These are phyloP conservation scores for Nycticryphes semicollaris DNA, from an alignment of 2,113 vertebrate species.

Conservation along the genomic window DNA sequence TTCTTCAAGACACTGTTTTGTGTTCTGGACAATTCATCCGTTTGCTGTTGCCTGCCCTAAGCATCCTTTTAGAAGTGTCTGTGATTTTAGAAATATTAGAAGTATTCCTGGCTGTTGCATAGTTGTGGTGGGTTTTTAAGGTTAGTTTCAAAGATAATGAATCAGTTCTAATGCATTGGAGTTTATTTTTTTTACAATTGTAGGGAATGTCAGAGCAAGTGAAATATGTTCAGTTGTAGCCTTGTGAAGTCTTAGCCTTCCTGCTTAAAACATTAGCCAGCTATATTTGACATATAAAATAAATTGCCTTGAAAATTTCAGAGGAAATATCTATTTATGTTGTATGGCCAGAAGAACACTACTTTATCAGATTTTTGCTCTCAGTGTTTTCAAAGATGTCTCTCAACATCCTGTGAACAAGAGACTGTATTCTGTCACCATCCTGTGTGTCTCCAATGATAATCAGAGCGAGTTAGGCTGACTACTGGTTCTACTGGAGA, in stretches of 20 bases:
- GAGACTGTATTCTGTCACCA: background rate
- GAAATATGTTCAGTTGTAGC: background rate
- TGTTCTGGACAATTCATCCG: background rate
- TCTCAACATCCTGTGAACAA: background rate
- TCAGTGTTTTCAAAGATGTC: background rate
- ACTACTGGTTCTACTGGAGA: background rate
- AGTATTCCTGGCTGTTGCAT: background rate
- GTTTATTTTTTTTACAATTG: fast-evolving
- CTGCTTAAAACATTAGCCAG: background rate
- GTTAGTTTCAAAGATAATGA: background rate
- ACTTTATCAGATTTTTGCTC: background rate
- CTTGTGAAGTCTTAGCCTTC: background rate
- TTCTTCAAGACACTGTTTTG: background rate
- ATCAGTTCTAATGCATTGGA: background rate
- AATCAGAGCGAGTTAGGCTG: background rate
- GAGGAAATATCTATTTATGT: background rate
- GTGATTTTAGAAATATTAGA: too few species aligned
- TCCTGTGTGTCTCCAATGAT: background rate
- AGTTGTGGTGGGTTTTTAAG: background rate
- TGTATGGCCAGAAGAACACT: background rate
- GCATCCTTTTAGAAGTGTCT: background rate
- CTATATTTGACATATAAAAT: background rate
- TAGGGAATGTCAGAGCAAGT: background rate
- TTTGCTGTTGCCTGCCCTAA: background rate
- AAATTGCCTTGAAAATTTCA: background rate